Conservation (phyloP, 1,140 invertebrate genomes). For the Pachyrhynchus sulphureomaculatus region DNA sequence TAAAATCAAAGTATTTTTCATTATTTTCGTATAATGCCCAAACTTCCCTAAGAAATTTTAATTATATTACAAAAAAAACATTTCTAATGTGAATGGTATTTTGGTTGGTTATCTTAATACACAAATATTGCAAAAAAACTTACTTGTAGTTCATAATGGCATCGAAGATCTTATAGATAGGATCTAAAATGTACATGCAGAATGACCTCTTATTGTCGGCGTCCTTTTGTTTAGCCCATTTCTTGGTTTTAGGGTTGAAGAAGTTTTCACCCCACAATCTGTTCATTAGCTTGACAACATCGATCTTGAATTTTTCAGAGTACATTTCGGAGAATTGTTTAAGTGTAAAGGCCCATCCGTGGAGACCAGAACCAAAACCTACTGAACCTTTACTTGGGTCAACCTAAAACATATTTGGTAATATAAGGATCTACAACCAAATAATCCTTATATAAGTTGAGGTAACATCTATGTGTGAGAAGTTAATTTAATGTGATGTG, state of each 20-base stretch:
- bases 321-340: slow-evolving; percentile 99
- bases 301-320: slow-evolving; percentile 97
- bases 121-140: slow-evolving; percentile 1
- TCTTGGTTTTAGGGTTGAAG: slow-evolving; percentile 96
- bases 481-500: too few relatives aligned
- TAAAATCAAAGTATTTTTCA: too few relatives aligned
- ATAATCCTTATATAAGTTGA: not conserved
- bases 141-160: slow-evolving; percentile 95
- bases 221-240: slow-evolving; percentile 93
- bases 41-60: too few relatives aligned
- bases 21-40: too few relatives aligned
- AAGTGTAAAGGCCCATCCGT: slow-evolving; percentile 99
- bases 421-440: not conserved
- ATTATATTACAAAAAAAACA: too few relatives aligned
- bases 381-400: slow-evolving; percentile 98
- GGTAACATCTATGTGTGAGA: too few relatives aligned
- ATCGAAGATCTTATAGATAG: slow-evolving; percentile 98
- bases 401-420: slow-evolving; percentile 56
- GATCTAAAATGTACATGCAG: slow-evolving; percentile 97
- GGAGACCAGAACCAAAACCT: slow-evolving; percentile 98
- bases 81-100: too few relatives aligned
- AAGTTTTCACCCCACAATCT: slow-evolving; percentile 97
- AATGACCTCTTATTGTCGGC: slow-evolving; percentile 94
- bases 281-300: slow-evolving; percentile 97
- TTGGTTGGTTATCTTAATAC: too few relatives aligned